Conservation (phyloP, 2,113 vertebrate genomes). For the Solea senegalensis region DNA sequence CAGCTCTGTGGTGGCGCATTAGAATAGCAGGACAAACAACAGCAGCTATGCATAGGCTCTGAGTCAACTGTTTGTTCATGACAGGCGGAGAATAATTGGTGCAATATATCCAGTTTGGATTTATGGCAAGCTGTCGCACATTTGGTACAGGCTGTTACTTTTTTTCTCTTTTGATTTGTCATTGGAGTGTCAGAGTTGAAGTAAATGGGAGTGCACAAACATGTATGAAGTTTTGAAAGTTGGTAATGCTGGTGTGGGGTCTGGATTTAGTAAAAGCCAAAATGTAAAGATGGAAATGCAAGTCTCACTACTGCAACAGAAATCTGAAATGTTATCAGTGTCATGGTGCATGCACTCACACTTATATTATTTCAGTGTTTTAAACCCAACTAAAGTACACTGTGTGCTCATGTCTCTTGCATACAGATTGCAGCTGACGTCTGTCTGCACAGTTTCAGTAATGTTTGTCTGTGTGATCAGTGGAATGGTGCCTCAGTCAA, state of each 20-base stretch:
- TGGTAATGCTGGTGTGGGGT: neutral
- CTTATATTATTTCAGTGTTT: constrained; percentile 6
- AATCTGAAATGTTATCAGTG: constrained; percentile 42
- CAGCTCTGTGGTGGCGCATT: constrained; percentile 46
- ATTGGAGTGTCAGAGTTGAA: constrained; percentile 37
- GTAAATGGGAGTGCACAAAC: constrained; percentile 16
- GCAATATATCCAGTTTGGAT: constrained; percentile 61
- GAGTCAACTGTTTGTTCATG: constrained; percentile 53
- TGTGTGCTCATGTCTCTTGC: constrained; percentile 41
- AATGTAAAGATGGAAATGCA: constrained; percentile 33
- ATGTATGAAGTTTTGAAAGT: constrained; percentile 23
- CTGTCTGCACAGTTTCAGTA: constrained; percentile 8
- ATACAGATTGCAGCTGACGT: constrained; percentile 15
- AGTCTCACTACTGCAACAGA: neutral
- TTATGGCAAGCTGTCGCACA: constrained; percentile 67
- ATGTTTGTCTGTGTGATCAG: constrained; percentile 31
- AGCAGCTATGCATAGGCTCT: constrained; percentile 31
- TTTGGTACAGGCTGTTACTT: constrained; percentile 41
- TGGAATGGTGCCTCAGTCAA: constrained; percentile 12
- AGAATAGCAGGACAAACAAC: constrained; percentile 38
- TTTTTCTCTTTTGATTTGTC: constrained; percentile 20
- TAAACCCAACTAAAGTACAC: constrained; percentile 19
- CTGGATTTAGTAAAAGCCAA: neutral
- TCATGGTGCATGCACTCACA: neutral
- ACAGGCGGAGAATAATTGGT: constrained; percentile 64